Conservation (phyloP, 37 sponge, comb jelly and placozoan genomes). For the Beroe forskalii region DNA sequence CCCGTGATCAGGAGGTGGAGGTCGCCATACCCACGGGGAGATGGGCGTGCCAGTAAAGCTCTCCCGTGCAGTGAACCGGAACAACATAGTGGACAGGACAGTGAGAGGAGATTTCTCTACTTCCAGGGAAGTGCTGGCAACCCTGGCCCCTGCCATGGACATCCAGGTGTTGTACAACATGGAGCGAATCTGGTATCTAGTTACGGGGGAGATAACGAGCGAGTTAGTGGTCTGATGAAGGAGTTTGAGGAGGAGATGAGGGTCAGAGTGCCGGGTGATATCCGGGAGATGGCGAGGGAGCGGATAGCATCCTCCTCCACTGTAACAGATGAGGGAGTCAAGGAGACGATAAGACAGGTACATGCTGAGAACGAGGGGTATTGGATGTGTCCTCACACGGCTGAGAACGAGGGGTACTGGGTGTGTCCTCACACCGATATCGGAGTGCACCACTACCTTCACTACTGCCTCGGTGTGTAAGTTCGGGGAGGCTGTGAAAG, state of each 20-base stretch:
- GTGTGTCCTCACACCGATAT: slow-evolving; percentile 78
- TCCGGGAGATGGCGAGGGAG: neutral
- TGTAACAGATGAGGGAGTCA: slow-evolving; percentile 44
- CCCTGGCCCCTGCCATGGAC: slow-evolving; percentile 73
- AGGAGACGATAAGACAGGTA: slow-evolving; percentile 65
- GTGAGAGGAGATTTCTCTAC: slow-evolving; percentile 28
- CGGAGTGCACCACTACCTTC: slow-evolving; percentile 54
- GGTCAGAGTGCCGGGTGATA: neutral
- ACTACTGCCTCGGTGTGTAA: slow-evolving; percentile 73
- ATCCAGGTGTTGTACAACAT: slow-evolving; percentile 71
- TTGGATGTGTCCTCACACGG: slow-evolving; percentile 61
- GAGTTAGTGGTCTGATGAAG: slow-evolving; percentile 62
- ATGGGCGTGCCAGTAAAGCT: slow-evolving; percentile 74
- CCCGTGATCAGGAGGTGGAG: slow-evolving; percentile 64
- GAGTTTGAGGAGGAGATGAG: neutral
- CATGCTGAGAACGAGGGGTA: slow-evolving; percentile 59
- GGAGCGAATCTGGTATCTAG: slow-evolving; percentile 70
- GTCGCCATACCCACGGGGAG: slow-evolving; percentile 71
- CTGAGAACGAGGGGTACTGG: slow-evolving; percentile 63
- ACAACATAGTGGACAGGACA: slow-evolving; percentile 68
- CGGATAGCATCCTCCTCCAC: neutral
- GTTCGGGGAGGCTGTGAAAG: slow-evolving; percentile 66
- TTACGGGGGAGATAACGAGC: slow-evolving; percentile 27
- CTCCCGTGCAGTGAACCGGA: slow-evolving; percentile 69
- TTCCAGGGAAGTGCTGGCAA: slow-evolving; percentile 14